Base-by-base conservation (phyloP, 1,140 invertebrate species). In the Trichonephila clavata region DNA sequence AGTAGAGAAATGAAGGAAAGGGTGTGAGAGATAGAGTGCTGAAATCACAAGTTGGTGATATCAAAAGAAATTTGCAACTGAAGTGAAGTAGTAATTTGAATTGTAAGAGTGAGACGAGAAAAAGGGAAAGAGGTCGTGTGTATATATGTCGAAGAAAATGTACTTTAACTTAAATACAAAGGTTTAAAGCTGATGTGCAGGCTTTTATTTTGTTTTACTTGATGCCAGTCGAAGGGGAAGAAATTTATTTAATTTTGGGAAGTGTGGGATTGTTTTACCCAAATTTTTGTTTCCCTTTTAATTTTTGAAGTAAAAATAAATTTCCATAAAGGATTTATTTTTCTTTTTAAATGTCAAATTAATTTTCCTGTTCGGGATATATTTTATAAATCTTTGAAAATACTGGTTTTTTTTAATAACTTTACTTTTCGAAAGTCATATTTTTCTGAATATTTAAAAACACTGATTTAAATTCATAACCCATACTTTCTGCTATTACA, bases 151-250 rank as follows among this genome's bases (percentile, higher is more conserved):
- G 24, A 43, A 39, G 32, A 20, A 43, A 80, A 32, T 43, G 14
- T 27, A 43, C 32, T 16, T 16, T 18, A 80, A 80, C 18, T 83
- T 21, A 27, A 77, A 39, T 16, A 77, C n/a, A 50, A 50, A 71
- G 27, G 14, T 32, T 71, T 71, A 43, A 83, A 83, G 80, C 39
- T 83, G 39, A 83, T 83, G 20, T 83, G 39, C 80, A 83, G 80
- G 80, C 43, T 50, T 83, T 18, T 39, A 39, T 20, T 63, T 20
- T 63, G 24, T 77, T 13, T 50, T 1, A 50, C 50, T 7, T 50
- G 50, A 10, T 50, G 50, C 50, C 50, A 50, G 10, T 50, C 1
- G 50, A 50, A 50, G 50, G 7, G 0, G 50, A 50, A 50, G 50
- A 50, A 5, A 50, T 13, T 50, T 39, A 0, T 50, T 50, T 13